Evolutionary conservation across 2,888 invertebrate species (phyloP).

Genomic region (Malacosoma neustria): DNA sequence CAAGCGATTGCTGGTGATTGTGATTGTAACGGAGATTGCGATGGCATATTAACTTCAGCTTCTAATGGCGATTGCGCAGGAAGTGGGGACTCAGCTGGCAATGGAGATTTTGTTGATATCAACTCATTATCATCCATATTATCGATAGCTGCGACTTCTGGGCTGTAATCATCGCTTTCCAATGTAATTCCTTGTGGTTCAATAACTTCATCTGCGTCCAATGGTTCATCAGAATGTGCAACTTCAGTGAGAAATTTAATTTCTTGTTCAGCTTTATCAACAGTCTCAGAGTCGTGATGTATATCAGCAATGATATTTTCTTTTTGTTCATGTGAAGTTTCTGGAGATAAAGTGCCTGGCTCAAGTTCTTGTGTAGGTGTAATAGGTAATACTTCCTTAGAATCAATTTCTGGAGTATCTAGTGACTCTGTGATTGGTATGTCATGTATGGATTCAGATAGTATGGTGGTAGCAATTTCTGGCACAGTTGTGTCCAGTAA

Average conservation of each 20-base stretch:
- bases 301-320: slow-evolving; percentile 11
- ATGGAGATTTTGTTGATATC: slow-evolving; percentile 2
- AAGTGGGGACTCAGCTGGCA: slow-evolving; percentile 20
- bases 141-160: slow-evolving; percentile 3
- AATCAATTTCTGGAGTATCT: slow-evolving; percentile 8
- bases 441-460: background rate
- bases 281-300: slow-evolving; percentile 1
- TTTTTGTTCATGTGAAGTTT: slow-evolving; percentile 7
- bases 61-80: slow-evolving; percentile 16
- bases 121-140: background rate
- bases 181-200: slow-evolving; percentile 15
- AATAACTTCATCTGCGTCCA: slow-evolving; percentile 9
- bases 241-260: background rate
- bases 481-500: background rate
- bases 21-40: slow-evolving; percentile 13
- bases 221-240: background rate
- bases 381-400: slow-evolving; percentile 12
- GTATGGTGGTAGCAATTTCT: background rate
- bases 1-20: slow-evolving; percentile 14
- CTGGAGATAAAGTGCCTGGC: slow-evolving; percentile 3
- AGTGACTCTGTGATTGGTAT: slow-evolving; percentile 10
- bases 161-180: slow-evolving; percentile 6
- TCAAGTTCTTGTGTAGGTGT: background rate
- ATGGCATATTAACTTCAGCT: slow-evolving; percentile 14
- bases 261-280: background rate